A percentile compares a stretch with the other conserved stretches of the same genome.
These are phyloP conservation scores for Phortica variegata DNA, from an alignment of 1,140 invertebrate genomes.

Conservation along the genomic window DNA sequence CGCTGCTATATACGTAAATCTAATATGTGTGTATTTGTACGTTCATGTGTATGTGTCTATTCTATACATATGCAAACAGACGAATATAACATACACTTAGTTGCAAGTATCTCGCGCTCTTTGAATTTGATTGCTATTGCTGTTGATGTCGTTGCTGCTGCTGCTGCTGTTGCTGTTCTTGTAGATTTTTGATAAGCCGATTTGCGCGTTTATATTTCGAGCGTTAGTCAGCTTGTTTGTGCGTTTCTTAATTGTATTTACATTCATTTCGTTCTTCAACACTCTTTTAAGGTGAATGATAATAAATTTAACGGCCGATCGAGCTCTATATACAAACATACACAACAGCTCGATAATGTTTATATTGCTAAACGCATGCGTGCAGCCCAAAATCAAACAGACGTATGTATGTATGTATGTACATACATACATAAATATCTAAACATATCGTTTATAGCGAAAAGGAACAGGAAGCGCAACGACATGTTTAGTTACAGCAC, in stretches of 20 bases:
- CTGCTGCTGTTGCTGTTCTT: too few relatives aligned
- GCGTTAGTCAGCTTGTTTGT: too few relatives aligned
- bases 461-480: too few relatives aligned
- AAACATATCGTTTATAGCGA: constrained; percentile 12
- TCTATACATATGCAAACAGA: constrained; percentile 8
- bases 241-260: constrained; percentile 13
- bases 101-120: too few relatives aligned
- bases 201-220: constrained; percentile 37
- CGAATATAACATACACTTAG: constrained; percentile 29
- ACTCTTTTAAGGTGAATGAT: constrained; percentile 16
- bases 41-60: constrained; percentile 19
- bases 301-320: neutral
- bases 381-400: constrained; percentile 9
- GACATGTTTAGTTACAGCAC: too few relatives aligned
- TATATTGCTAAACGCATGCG: constrained; percentile 23
- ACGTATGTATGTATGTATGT: neutral
- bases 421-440: constrained; percentile 5
- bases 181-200: constrained; percentile 43
- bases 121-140: too few relatives aligned
- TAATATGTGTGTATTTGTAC: neutral
- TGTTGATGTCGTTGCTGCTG: too few relatives aligned
- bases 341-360: neutral
- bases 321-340: neutral
- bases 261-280: constrained; percentile 5
- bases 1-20: constrained; percentile 12